Evolutionary conservation across 2,888 invertebrate genomes (phyloP).

Genomic region (Acrocyrtus sp.): DNA sequence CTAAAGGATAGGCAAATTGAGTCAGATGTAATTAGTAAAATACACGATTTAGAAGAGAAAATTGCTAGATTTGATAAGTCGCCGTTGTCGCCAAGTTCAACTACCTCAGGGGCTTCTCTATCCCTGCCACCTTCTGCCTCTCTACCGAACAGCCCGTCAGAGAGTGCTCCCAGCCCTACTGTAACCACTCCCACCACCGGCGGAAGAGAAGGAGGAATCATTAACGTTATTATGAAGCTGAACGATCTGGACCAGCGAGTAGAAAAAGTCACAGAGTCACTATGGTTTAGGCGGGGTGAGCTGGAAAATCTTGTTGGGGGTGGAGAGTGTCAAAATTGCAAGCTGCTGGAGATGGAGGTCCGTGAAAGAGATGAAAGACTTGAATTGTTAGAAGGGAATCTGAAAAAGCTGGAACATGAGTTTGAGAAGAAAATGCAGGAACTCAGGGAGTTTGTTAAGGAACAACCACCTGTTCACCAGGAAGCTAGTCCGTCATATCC

Average conservation of each 20-base stretch:
- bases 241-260: constrained; percentile 59
- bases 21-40: constrained; percentile 61
- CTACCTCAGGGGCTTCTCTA: constrained; percentile 42
- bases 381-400: constrained; percentile 81
- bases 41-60: constrained; percentile 61
- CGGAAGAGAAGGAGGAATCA: constrained; percentile 50
- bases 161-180: constrained; percentile 26
- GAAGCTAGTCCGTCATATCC: constrained; percentile 48
- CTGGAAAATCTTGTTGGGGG: constrained; percentile 50
- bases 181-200: constrained; percentile 19
- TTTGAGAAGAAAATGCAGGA: constrained; percentile 62
- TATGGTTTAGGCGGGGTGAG: constrained; percentile 57
- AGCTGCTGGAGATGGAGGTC: constrained; percentile 72
- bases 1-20: constrained; percentile 63
- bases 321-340: constrained; percentile 70
- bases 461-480: constrained; percentile 35
- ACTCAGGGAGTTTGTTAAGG: constrained; percentile 57
- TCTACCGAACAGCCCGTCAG: constrained; percentile 43
- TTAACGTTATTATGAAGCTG: constrained; percentile 59
- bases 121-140: constrained; percentile 44
- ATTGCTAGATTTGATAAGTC: constrained; percentile 56
- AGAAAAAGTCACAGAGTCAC: constrained; percentile 55
- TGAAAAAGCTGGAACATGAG: constrained; percentile 65
- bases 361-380: constrained; percentile 82
- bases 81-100: constrained; percentile 46